Evolutionary conservation across 2,113 vertebrate genomes (phyloP).

Genomic region (Egretta garzetta): DNA sequence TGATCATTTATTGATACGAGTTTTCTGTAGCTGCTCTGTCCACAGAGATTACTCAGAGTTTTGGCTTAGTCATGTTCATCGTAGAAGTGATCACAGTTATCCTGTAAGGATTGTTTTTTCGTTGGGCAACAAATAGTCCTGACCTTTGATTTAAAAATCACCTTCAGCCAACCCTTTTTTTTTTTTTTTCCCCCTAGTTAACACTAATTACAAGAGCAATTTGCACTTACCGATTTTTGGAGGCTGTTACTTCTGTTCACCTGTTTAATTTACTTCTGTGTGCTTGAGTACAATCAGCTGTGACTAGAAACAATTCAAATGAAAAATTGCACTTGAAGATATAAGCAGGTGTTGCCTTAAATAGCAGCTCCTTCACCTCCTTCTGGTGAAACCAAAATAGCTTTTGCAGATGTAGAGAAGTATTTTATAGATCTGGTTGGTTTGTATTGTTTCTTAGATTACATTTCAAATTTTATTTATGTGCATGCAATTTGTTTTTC

Average conservation of each 20-base stretch:
- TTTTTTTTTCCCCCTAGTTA: background rate
- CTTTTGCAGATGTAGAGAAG: background rate
- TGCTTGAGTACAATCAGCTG: background rate
- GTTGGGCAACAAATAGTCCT: background rate
- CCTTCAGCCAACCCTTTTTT: background rate
- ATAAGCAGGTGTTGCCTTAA: background rate
- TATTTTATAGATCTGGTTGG: background rate
- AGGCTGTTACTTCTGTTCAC: background rate
- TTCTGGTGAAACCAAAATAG: background rate
- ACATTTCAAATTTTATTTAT: background rate
- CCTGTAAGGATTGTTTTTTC: background rate
- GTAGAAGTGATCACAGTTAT: background rate
- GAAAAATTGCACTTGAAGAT: slow-evolving; percentile 1
- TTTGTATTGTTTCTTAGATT: background rate
- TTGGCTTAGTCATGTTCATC: background rate
- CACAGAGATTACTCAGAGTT: background rate
- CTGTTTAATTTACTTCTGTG: background rate
- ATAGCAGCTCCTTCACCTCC: background rate
- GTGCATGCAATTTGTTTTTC: background rate
- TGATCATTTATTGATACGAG: background rate
- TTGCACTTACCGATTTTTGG: slow-evolving; percentile 3
- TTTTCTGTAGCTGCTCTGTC: background rate
- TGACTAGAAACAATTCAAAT: slow-evolving; percentile 3
- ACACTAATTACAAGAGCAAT: background rate
- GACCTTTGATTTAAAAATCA: background rate